phyloP scores from a whole-genome alignment of 2,888 invertebrate species.

The Frankliniella intonsa region DNA sequence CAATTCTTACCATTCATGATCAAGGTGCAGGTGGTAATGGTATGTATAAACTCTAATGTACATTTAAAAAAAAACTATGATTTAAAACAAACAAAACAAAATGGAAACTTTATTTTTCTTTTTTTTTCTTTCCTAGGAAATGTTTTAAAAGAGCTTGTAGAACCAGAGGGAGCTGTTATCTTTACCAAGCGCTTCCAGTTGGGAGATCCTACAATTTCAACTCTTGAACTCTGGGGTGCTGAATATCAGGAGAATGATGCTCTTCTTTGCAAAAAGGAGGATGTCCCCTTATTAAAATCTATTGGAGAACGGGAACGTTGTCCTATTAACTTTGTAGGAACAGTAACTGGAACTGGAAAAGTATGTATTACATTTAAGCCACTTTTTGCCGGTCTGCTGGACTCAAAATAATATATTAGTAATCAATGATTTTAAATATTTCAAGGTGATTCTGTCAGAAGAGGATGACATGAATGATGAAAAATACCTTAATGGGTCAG shows the following conservation, averaged over 20 bases:
- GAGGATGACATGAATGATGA: conserved; percentile 49
- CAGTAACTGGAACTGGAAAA: conserved; percentile 80
- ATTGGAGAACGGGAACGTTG: conserved; percentile 87
- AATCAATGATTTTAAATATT: conserved; percentile 5
- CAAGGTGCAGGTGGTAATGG: conserved; percentile 98
- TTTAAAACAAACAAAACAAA: background rate
- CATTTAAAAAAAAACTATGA: conserved; percentile 21
- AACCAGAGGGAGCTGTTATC: conserved; percentile 89
- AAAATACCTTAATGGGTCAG: conserved; percentile 44
- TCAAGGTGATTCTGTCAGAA: conserved; percentile 61
- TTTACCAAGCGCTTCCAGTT: conserved; percentile 79
- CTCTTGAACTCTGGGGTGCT: conserved; percentile 95
- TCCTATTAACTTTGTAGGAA: conserved; percentile 87
- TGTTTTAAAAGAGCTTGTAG: conserved; percentile 93
- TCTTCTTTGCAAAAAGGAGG: conserved; percentile 67
- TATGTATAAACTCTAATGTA: conserved; percentile 37
- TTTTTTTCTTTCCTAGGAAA: conserved; percentile 59
- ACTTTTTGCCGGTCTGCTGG: background rate
- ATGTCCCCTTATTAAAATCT: conserved; percentile 58
- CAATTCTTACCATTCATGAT: conserved; percentile 93
- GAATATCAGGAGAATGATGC: conserved; percentile 98
- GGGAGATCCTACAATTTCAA: conserved; percentile 91
- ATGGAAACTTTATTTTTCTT: background rate
- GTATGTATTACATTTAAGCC: conserved; percentile 44
- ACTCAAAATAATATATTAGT: background rate